Conservation (phyloP, 2,888 invertebrate species). For the Octodonta nipae region DNA sequence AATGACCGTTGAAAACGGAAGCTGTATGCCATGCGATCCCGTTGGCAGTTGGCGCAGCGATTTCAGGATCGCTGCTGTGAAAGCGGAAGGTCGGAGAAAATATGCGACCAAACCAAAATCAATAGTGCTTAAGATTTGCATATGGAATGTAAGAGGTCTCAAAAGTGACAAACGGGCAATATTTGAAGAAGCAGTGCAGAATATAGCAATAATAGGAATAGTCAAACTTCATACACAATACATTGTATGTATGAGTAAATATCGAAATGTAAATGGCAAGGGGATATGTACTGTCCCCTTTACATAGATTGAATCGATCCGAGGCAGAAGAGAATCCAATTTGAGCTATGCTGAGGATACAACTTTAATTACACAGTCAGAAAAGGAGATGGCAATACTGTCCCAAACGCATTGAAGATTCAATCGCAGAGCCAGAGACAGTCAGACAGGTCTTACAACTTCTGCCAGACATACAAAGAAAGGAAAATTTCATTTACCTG, state of each 20-base stretch:
- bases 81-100: not conserved
- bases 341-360: not conserved
- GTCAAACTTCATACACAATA: too few species aligned
- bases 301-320: too few species aligned
- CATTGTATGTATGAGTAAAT: too few species aligned
- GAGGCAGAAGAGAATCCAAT: constrained; percentile 1
- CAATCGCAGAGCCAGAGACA: not conserved
- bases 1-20: not conserved
- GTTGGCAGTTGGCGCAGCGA: constrained; percentile 1
- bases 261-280: too few species aligned
- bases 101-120: constrained; percentile 1
- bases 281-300: too few species aligned
- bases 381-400: not conserved
- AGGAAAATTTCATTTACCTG: constrained; percentile 1
- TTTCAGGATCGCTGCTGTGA: constrained; percentile 1
- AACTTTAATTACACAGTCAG: not conserved
- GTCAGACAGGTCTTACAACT: not conserved
- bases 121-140: constrained; percentile 1
- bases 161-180: not conserved
- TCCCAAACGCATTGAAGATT: not conserved
- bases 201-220: constrained; percentile 1
- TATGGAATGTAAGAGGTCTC: not conserved
- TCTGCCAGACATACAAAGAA: not conserved
- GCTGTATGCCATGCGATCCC: not conserved
- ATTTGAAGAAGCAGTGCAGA: not conserved